Base-by-base conservation (phyloP, 1,140 invertebrate species). In the Diorhabda sublineata region DNA sequence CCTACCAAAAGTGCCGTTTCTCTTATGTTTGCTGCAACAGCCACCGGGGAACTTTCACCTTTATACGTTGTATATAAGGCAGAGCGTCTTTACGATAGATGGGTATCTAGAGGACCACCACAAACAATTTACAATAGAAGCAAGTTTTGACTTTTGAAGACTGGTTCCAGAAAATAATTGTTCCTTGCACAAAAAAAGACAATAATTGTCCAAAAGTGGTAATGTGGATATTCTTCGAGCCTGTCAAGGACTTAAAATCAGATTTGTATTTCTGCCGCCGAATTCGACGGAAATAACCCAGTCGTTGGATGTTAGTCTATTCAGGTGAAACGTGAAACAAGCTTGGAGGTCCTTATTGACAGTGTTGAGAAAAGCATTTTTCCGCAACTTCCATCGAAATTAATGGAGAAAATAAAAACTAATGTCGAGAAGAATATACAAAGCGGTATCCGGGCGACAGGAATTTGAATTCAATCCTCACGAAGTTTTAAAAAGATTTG, bases 41-140 rank as follows among this genome's bases (percentile, higher is more conserved):
- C 52, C n/a, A 7, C n/a, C 6, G 52, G 52, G 1, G 52, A 56
- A 56, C 6, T 56, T 6, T 56, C n/a, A 56, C 52, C 52, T 56
- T 56, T 56, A 56, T 56, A 56, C n/a, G 52, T 56, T 7, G 52
- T 56, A n/a, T 56, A 56, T n/a, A 56, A 6, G n/a, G 52, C 52
- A 7, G 52, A 56, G 52, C 52, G 52, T n/a, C 6, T 56, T 56
- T 56, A 56, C 52, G 52, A 56, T 56, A 56, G 52, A 56, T 56
- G 52, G 52, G 52, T 56, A 56, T 7, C 52, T 7, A 2, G 52
- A 7, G 52, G n/a, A 56, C 58, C 26, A 5, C 26, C 58, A 8
- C 58, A 11, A 5, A 59, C 58, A 59, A 8, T 59, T 8, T 59
- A 11, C 11, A 59, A 41, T 41, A 59, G 58, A 59, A 59, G 5